Percentiles rank a stretch among this genome's conserved stretches.
phyloP scores from a whole-genome alignment of 2,113 vertebrate genomes.

The Hymenochirus boettgeri region DNA sequence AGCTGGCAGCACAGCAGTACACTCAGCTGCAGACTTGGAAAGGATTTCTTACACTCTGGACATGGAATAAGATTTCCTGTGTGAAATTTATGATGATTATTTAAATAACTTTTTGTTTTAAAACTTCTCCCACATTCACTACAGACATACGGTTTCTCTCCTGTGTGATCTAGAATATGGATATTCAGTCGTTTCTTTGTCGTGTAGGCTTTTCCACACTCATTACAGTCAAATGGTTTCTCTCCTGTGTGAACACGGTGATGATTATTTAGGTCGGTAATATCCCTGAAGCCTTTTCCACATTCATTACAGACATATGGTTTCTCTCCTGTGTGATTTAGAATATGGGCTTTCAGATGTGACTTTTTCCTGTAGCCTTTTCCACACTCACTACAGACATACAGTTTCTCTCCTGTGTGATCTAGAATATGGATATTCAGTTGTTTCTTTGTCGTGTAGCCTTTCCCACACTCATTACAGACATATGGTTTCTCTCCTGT shows the following conservation, averaged over 20 bases:
- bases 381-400: neutral
- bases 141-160: constrained; percentile 31
- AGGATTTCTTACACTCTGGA: too few species aligned
- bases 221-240: neutral
- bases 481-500: neutral
- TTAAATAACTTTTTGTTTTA: too few species aligned
- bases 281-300: neutral
- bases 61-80: too few species aligned
- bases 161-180: constrained; percentile 45
- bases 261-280: neutral
- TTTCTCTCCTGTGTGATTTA: neutral
- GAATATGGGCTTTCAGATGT: constrained; percentile 46
- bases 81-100: neutral
- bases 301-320: neutral
- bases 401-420: neutral
- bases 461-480: neutral
- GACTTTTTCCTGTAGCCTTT: constrained; percentile 37
- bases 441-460: too few species aligned
- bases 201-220: constrained; percentile 51
- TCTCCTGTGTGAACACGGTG: neutral
- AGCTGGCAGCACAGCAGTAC: too few species aligned
- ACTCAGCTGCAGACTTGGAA: too few species aligned
- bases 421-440: constrained; percentile 32
- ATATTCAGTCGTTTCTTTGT: constrained; percentile 48
- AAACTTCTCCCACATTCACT: neutral